Percentiles rank a stretch among this genome's conserved stretches.
phyloP scores from a whole-genome alignment of 2,888 invertebrate genomes.

The Hydropsyche betteni region DNA sequence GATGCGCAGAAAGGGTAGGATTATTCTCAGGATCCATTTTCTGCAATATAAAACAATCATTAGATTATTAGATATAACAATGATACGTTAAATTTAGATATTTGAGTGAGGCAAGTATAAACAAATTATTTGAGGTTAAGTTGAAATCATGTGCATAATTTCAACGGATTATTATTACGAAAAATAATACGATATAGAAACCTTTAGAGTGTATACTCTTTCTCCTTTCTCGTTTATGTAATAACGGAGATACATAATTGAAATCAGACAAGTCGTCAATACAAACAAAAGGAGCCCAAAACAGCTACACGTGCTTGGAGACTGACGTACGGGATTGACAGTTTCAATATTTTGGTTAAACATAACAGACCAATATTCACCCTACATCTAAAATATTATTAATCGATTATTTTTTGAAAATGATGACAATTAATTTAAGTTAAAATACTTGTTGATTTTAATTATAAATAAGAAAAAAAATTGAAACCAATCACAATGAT shows the following conservation, averaged over 20 bases:
- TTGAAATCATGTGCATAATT: conserved; percentile 26
- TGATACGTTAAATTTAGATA: too few species aligned
- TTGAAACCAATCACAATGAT: too few species aligned
- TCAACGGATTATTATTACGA: conserved; percentile 12
- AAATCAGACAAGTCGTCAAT: neutral
- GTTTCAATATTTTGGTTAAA: too few species aligned
- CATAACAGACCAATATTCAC: too few species aligned
- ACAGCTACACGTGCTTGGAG: neutral
- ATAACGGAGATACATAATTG: conserved; percentile 63
- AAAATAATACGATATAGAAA: conserved; percentile 56
- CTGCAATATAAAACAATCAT: conserved; percentile 62
- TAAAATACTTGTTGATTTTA: too few species aligned
- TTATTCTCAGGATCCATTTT: conserved; percentile 79
- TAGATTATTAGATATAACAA: too few species aligned
- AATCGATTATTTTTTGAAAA: too few species aligned
- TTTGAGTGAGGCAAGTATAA: too few species aligned
- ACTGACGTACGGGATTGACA: too few species aligned
- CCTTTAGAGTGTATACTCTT: conserved; percentile 87
- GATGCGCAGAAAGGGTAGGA: conserved; percentile 90
- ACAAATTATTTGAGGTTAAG: conserved; percentile 20
- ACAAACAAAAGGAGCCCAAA: neutral
- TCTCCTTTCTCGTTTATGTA: conserved; percentile 79
- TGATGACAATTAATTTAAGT: too few species aligned
- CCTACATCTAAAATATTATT: too few species aligned
- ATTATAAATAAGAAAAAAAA: too few species aligned